A percentile compares a stretch with the other conserved stretches of the same genome.
phyloP scores from a whole-genome alignment of 2,113 vertebrate species.

The Micromys minutus region DNA sequence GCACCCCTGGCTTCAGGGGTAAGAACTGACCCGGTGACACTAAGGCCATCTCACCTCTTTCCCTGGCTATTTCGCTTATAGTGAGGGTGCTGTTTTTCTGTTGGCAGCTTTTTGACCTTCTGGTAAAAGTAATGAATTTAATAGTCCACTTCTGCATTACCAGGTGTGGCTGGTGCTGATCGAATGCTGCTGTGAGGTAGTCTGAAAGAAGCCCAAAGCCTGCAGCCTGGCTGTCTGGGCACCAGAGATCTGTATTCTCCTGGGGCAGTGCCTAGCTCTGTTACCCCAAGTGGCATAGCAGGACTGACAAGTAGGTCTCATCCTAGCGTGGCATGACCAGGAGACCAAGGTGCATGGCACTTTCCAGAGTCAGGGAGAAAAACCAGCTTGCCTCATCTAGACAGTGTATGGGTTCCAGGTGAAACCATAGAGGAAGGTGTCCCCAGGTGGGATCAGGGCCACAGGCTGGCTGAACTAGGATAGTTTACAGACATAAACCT shows the following conservation, averaged over 20 bases:
- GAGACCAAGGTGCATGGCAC: not conserved
- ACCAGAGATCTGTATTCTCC: not conserved
- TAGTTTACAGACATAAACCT: not conserved
- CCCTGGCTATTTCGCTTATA: constrained; percentile 68
- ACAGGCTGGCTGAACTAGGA: not conserved
- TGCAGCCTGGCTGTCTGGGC: not conserved
- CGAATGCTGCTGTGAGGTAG: not conserved
- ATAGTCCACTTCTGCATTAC: constrained; percentile 47
- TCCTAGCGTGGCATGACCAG: not conserved
- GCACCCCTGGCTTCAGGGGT: constrained; percentile 34
- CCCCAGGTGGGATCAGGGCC: not conserved
- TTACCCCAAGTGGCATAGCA: not conserved
- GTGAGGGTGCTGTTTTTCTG: constrained; percentile 73
- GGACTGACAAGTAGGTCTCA: not conserved
- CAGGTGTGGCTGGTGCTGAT: constrained; percentile 51
- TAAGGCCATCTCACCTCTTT: constrained; percentile 70
- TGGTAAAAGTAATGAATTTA: constrained; percentile 57
- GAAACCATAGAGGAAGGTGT: not conserved
- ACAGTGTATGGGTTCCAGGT: not conserved
- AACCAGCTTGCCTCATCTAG: not conserved
- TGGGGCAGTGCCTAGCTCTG: not conserved
- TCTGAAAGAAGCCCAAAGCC: not conserved
- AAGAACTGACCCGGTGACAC: constrained; percentile 66
- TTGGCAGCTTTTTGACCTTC: constrained; percentile 77
- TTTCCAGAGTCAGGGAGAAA: constrained; percentile 20